Evolutionary conservation across 2,797 vertebrate species (phyloP).

Genomic region (Channa striata): DNA sequence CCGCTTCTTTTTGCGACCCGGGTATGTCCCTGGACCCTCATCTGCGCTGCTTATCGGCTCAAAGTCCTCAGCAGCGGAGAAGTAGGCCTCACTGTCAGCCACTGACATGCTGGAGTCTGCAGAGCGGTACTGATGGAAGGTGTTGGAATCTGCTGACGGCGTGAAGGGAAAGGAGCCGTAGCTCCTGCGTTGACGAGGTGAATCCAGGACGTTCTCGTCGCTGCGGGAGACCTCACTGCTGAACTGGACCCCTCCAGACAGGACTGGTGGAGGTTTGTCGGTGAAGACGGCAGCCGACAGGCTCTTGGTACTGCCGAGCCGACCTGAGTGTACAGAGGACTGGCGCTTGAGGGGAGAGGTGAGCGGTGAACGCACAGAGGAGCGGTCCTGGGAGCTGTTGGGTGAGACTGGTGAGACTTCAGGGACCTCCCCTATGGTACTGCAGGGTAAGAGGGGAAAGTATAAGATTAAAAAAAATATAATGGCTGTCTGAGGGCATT

Average conservation of each 20-base stretch:
- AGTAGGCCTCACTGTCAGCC: conserved; percentile 98
- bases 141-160: conserved; percentile 95
- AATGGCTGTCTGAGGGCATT: background rate
- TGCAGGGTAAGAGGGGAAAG: conserved; percentile 55
- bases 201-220: conserved; percentile 96
- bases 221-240: conserved; percentile 96
- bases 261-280: conserved; percentile 89
- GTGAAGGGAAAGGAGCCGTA: conserved; percentile 97
- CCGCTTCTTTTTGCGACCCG: conserved; percentile 94
- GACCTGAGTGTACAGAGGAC: conserved; percentile 92
- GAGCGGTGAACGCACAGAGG: conserved; percentile 90
- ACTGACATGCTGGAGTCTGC: conserved; percentile 98
- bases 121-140: conserved; percentile 97
- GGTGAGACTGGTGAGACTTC: conserved; percentile 89
- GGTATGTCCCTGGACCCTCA: conserved; percentile 97
- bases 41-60: conserved; percentile 96
- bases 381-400: conserved; percentile 87
- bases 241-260: conserved; percentile 92
- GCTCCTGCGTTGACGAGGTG: conserved; percentile 95
- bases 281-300: conserved; percentile 94
- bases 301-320: conserved; percentile 97
- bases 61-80: conserved; percentile 96
- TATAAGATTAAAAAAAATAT: background rate
- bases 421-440: conserved; percentile 83
- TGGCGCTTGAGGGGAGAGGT: conserved; percentile 93